Evolutionary conservation across 2,888 invertebrate species (phyloP).

Genomic region (Ophion obscuratus): DNA sequence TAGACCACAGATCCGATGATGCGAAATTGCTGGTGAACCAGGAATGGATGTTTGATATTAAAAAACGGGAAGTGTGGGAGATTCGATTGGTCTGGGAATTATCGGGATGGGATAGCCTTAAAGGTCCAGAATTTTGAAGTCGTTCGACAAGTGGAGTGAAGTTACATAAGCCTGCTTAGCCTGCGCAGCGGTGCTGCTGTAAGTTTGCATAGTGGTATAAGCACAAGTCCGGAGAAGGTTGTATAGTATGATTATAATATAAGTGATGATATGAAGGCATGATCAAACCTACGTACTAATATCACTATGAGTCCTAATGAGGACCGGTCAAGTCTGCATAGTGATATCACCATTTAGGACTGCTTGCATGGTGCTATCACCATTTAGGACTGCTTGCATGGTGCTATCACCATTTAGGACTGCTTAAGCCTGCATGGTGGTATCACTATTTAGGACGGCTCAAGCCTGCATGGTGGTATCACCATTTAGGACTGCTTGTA

Average conservation of each 20-base stretch:
- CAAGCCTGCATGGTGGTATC: too few relatives aligned
- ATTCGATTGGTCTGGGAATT: background rate
- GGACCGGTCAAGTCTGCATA: too few relatives aligned
- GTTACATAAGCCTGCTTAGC: background rate
- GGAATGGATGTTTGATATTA: background rate
- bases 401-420: too few relatives aligned
- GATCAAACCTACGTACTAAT: too few relatives aligned
- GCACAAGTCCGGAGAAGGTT: background rate
- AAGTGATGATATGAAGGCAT: too few relatives aligned
- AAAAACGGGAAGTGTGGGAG: background rate
- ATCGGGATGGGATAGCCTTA: background rate
- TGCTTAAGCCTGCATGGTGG: too few relatives aligned
- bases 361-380: too few relatives aligned
- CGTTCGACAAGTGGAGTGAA: background rate
- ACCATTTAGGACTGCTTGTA: too few relatives aligned
- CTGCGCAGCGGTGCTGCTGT: background rate
- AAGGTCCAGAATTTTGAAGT: background rate
- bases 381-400: too few relatives aligned
- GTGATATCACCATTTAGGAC: too few relatives aligned
- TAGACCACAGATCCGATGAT: background rate
- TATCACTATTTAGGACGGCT: too few relatives aligned
- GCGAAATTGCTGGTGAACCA: conserved; percentile 16
- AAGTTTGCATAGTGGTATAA: background rate
- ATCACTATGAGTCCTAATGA: too few relatives aligned
- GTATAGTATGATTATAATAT: background rate